phyloP scores from a whole-genome alignment of 2,888 invertebrate species.

The Tenthredo amoena region DNA sequence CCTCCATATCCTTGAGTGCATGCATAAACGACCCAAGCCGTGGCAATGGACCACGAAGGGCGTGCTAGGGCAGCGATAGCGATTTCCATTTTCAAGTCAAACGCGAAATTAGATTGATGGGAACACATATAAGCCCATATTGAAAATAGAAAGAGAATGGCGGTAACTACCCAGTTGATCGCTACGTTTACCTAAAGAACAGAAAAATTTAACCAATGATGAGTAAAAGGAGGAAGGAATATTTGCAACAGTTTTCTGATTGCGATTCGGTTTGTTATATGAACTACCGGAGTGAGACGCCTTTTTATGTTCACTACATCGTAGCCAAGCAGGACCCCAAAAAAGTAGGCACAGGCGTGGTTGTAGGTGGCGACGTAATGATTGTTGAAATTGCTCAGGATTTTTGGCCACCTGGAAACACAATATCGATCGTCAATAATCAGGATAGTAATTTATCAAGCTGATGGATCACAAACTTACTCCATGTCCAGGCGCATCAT shows the following conservation, averaged over 20 bases:
- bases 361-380: conserved; percentile 19
- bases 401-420: not conserved
- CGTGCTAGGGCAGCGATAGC: conserved; percentile 76
- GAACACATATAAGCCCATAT: not conserved
- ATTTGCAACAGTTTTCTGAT: not conserved
- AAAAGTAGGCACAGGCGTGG: conserved; percentile 35
- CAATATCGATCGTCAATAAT: not conserved
- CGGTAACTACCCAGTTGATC: not conserved
- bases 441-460: too few species aligned
- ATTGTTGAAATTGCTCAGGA: not conserved
- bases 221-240: too few species aligned
- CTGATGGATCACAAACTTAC: not conserved
- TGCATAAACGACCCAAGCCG: conserved; percentile 80
- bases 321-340: conserved; percentile 45
- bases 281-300: conserved; percentile 4
- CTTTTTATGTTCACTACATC: not conserved
- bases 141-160: not conserved
- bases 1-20: conserved; percentile 79
- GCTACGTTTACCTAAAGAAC: conserved; percentile 7
- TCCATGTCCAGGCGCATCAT: not conserved
- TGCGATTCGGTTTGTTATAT: not conserved
- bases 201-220: not conserved
- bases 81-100: conserved; percentile 72
- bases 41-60: conserved; percentile 78
- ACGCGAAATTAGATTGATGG: conserved; percentile 64